phyloP scores from a whole-genome alignment of 2,113 vertebrate species.

The Psettodes erumei region DNA sequence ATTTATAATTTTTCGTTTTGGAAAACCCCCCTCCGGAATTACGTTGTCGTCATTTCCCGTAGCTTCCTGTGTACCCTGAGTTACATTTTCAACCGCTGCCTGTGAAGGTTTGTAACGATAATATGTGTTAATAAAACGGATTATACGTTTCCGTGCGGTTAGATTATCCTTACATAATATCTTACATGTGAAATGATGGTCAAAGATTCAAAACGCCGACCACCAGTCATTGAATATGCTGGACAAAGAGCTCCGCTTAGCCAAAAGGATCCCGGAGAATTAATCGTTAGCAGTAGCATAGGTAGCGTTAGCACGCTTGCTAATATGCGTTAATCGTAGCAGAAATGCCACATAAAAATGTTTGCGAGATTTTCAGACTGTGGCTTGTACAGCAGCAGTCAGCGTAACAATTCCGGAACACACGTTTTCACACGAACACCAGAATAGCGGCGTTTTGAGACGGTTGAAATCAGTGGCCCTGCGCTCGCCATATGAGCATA shows the following conservation, averaged over 20 bases:
- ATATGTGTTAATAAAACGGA: neutral
- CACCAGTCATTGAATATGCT: neutral
- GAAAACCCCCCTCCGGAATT: slow-evolving; percentile 18
- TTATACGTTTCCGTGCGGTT: accelerated
- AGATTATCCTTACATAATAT: accelerated
- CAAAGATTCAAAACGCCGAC: neutral
- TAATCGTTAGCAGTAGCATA: slow-evolving; percentile 65
- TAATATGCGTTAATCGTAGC: slow-evolving; percentile 6
- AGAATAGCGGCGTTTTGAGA: neutral
- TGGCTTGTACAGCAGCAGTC: neutral
- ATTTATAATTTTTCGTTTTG: neutral
- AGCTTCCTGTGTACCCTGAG: slow-evolving; percentile 45
- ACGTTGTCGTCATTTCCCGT: slow-evolving; percentile 50
- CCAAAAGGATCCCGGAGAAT: slow-evolving; percentile 13
- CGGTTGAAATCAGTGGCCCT: neutral
- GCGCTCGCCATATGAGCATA: neutral
- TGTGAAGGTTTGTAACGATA: slow-evolving; percentile 72
- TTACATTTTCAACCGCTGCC: slow-evolving; percentile 46
- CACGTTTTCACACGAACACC: neutral
- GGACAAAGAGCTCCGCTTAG: slow-evolving; percentile 29
- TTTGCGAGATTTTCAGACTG: neutral
- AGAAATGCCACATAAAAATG: neutral
- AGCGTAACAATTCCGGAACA: accelerated
- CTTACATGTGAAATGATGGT: neutral
- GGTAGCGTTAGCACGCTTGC: slow-evolving; percentile 41